phyloP scores from a whole-genome alignment of 2,888 invertebrate genomes.

The Apodemia mormo region DNA sequence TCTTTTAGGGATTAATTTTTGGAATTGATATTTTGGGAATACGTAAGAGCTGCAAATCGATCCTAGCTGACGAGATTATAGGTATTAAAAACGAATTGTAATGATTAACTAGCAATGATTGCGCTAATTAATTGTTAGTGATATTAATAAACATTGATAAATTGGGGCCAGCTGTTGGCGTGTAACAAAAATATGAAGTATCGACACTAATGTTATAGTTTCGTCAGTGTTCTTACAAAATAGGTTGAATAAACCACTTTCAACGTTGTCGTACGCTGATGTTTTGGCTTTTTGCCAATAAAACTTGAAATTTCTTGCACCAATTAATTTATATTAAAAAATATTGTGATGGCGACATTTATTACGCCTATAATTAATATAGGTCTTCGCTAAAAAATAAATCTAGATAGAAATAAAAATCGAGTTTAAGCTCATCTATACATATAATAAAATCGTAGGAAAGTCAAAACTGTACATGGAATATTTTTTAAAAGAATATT shows the following conservation, averaged over 20 bases:
- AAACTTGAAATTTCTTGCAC: slow-evolving; percentile 30
- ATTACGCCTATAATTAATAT: too few relatives aligned
- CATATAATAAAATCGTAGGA: too few relatives aligned
- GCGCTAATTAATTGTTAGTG: not conserved
- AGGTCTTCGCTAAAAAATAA: too few relatives aligned
- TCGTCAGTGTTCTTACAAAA: slow-evolving; percentile 43
- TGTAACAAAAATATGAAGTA: slow-evolving; percentile 12
- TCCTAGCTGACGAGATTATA: too few relatives aligned
- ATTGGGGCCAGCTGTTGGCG: not conserved
- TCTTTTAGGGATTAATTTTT: too few relatives aligned
- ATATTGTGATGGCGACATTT: not conserved
- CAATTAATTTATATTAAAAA: slow-evolving; percentile 27
- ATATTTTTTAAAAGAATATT: too few relatives aligned
- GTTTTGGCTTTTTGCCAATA: slow-evolving; percentile 60
- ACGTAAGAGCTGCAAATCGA: too few relatives aligned
- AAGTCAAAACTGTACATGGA: too few relatives aligned
- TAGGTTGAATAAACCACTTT: slow-evolving; percentile 62
- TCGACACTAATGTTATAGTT: slow-evolving; percentile 20
- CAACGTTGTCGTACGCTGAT: slow-evolving; percentile 50
- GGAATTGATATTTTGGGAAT: too few relatives aligned
- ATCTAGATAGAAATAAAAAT: too few relatives aligned
- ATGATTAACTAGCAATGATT: slow-evolving; percentile 15
- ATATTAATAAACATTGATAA: not conserved
- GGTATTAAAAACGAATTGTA: too few relatives aligned
- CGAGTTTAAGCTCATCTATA: too few relatives aligned